A percentile compares a stretch with the other conserved stretches of the same genome.
phyloP scores from a whole-genome alignment of 2,113 vertebrate genomes.

The Haemorhous mexicanus region DNA sequence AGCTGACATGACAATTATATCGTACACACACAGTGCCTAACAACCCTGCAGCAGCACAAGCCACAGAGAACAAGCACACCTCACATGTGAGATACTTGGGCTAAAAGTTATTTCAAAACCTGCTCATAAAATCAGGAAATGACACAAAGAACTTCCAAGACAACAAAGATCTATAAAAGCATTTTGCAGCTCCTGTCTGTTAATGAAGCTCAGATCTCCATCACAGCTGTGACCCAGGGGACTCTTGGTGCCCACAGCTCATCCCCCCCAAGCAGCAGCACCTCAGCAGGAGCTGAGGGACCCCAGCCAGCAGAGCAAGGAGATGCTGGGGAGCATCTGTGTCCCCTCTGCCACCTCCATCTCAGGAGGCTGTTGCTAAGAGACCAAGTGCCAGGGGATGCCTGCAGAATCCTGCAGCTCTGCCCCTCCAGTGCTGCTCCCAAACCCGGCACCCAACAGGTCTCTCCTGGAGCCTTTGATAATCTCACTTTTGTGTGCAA shows the following conservation, averaged over 20 bases:
- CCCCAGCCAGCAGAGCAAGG: accelerated
- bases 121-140: accelerated
- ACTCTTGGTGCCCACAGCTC: background rate
- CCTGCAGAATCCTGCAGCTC: background rate
- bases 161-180: background rate
- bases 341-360: background rate
- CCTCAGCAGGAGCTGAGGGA: accelerated
- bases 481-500: background rate
- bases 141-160: background rate
- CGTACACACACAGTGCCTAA: background rate
- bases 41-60: background rate
- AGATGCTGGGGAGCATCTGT: background rate
- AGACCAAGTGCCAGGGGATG: background rate
- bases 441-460: background rate
- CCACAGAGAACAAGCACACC: background rate
- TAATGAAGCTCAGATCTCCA: background rate
- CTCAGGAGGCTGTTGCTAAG: background rate
- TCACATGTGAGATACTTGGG: accelerated
- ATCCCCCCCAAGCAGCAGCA: accelerated
- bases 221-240: background rate
- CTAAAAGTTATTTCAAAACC: background rate
- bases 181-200: background rate
- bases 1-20: background rate
- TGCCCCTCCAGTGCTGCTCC: background rate
- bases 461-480: background rate